Evolutionary conservation across 2,113 vertebrate genomes (phyloP).

Genomic region (Taxidea taxus): DNA sequence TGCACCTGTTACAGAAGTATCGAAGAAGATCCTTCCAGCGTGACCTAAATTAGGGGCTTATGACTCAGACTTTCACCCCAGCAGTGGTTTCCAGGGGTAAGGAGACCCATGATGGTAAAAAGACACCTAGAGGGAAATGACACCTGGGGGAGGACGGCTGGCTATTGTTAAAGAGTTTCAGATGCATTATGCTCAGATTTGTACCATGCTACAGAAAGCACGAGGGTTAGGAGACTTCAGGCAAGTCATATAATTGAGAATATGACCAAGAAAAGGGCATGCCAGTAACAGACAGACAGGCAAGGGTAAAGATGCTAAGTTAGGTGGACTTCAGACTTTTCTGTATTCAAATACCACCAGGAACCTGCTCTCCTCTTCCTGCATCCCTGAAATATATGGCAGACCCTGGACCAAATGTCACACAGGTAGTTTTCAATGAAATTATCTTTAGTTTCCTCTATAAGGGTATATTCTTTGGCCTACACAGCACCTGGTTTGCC

Average conservation of each 20-base stretch:
- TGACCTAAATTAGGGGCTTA: not conserved
- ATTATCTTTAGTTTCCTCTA: not conserved
- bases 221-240: not conserved
- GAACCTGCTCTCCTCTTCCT: not conserved
- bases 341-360: not conserved
- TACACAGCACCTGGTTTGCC: not conserved
- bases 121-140: not conserved
- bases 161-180: not conserved
- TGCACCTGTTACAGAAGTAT: not conserved
- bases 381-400: not conserved
- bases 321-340: not conserved
- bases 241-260: not conserved
- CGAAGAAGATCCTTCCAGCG: not conserved
- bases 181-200: not conserved
- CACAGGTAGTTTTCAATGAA: not conserved
- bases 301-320: not conserved
- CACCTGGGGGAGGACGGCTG: not conserved
- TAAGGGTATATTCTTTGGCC: slow-evolving; percentile 49
- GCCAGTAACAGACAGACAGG: not conserved
- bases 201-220: not conserved
- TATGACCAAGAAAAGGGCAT: not conserved
- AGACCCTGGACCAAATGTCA: not conserved
- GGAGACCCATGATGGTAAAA: not conserved
- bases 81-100: not conserved
- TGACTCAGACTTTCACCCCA: not conserved